phyloP scores from a whole-genome alignment of 2,797 vertebrate genomes.

The Pitangus sulphuratus region DNA sequence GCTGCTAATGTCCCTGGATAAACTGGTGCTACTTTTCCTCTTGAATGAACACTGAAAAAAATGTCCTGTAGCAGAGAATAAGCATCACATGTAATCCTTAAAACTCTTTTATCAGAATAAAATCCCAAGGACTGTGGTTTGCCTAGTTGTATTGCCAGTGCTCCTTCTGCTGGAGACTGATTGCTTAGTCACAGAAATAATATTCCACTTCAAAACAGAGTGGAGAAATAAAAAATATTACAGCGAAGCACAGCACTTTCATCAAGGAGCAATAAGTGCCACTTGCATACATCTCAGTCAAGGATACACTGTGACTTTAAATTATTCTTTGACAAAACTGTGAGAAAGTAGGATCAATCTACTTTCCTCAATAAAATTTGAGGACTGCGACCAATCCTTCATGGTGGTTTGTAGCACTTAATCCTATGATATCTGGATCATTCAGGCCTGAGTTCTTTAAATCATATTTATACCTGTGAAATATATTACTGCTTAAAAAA shows the following conservation, averaged over 20 bases:
- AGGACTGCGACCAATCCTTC: neutral
- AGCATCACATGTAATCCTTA: neutral
- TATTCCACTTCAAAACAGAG: neutral
- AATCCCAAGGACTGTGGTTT: neutral
- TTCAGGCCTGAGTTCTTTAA: neutral
- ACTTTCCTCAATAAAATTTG: neutral
- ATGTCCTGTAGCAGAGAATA: neutral
- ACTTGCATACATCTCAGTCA: neutral
- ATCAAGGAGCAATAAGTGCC: neutral
- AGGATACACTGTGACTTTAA: neutral
- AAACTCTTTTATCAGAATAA: neutral
- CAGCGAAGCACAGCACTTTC: neutral
- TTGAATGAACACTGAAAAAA: neutral
- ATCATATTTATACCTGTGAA: neutral
- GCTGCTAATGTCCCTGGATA: neutral
- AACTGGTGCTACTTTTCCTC: neutral
- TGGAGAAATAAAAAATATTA: neutral
- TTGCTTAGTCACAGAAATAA: neutral
- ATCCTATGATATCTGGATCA: neutral
- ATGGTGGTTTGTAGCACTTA: neutral
- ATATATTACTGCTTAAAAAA: neutral
- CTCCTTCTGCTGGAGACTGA: conserved; percentile 18
- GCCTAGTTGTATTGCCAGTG: neutral
- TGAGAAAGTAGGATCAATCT: neutral
- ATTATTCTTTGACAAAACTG: neutral